Conservation (phyloP, 2,113 vertebrate genomes). For the Theristicus caerulescens region DNA sequence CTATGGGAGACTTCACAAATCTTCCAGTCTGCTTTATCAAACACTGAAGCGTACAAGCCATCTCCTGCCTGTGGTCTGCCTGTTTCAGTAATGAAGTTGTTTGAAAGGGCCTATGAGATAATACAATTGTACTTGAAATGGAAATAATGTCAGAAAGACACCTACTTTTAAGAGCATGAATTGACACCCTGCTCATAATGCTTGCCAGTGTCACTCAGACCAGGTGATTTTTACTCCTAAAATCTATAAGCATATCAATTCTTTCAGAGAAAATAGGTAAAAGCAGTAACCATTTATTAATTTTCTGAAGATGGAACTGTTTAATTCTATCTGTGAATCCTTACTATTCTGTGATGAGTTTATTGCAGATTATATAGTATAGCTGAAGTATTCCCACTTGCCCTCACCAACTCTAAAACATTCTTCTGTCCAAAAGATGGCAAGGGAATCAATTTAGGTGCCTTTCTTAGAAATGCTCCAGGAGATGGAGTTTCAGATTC, state of each 20-base stretch:
- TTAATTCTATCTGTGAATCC: neutral
- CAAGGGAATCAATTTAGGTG: neutral
- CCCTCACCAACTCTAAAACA: neutral
- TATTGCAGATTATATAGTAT: neutral
- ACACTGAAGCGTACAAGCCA: neutral
- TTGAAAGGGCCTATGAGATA: neutral
- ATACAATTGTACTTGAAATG: neutral
- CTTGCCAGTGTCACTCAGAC: neutral
- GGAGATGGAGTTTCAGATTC: conserved; percentile 15
- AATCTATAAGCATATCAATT: neutral
- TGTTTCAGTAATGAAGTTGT: neutral
- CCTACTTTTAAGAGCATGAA: neutral
- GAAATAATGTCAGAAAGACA: neutral
- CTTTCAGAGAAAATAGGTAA: neutral
- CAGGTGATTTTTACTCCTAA: neutral
- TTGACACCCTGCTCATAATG: neutral
- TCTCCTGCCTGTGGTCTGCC: neutral
- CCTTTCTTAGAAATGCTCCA: neutral
- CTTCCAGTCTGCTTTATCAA: neutral
- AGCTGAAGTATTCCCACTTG: neutral
- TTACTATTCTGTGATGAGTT: neutral
- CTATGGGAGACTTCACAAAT: neutral
- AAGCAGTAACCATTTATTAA: neutral
- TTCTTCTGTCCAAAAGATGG: neutral
- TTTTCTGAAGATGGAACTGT: neutral